Evolutionary conservation across 2,888 invertebrate species (phyloP), one percentile per base, ranked within the genome.

Genomic region (Tethea ocularis): DNA sequence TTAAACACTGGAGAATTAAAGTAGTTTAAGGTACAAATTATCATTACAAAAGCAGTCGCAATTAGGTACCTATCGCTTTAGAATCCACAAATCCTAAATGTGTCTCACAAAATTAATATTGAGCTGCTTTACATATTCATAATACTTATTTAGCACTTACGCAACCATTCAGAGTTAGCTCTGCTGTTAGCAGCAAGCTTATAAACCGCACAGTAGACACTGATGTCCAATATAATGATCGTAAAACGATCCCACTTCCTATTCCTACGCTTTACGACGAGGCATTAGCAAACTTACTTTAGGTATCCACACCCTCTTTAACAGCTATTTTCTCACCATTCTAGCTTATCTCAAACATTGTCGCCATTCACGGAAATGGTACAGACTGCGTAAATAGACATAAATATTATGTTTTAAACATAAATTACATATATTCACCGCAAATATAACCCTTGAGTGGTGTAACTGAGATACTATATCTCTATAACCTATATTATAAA

Each of bases 311-410:
- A 75, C 77, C 75, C 76, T n/a, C 68, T 67, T 71, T 68, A 70
- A 69, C 72, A 75, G 70, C 46, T 68, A 69, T 72, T 69, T 69
- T 74, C 80, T 72, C 77, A 78, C 78, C 78, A 75, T 79, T 82
- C 80, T 59, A 76, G 80, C 82, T 81, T 83, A 84, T 82, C 82
- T 78, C 65, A 67, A 77, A 78, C 75, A 77, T 78, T 80, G 83
- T 82, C 80, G 72, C 72, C 71, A 69, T 74, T 74, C 75, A 76
- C 83, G 84, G 84, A 84, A 84, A 84, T 69, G 76, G 74, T 75
- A 66, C 74, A 78, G 75, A 77, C 74, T 77, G 80, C 77, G 80
- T 78, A 83, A 84, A 83, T 79, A 82, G 72, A 81, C 80, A 74
- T 78, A 80, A 82, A 82, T 82, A 82, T 76, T 75, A 68, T 67